These are phyloP conservation scores for Macrosiphum euphorbiae DNA, from an alignment of 2,888 invertebrate species.

Conservation along the genomic window DNA sequence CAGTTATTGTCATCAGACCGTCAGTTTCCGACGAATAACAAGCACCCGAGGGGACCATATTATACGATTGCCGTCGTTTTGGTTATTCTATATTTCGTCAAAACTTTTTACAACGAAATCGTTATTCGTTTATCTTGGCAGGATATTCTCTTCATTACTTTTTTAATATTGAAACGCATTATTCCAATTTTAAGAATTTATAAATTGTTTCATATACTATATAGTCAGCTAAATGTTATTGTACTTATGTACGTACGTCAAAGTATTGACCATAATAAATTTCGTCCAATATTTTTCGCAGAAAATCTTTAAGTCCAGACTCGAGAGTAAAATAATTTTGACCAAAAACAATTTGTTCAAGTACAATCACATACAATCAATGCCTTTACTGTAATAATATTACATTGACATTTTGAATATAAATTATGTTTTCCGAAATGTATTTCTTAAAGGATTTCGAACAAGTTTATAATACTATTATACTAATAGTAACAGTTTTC, in stretches of 20 bases:
- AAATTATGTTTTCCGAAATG: not conserved
- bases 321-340: not conserved
- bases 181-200: not conserved
- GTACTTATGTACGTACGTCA: no score
- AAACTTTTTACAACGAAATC: not conserved
- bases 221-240: no score
- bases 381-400: not conserved
- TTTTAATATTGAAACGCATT: not conserved
- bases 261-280: not conserved
- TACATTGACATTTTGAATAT: not conserved
- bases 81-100: not conserved
- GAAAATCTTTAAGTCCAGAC: not conserved
- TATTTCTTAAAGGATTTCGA: not conserved
- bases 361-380: not conserved
- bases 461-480: no score
- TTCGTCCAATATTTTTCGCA: not conserved
- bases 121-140: not conserved
- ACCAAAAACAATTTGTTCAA: not conserved
- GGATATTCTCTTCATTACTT: not conserved
- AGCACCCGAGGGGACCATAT: not conserved
- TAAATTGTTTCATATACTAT: no score
- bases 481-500: no score
- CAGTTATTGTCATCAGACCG: not conserved
- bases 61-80: not conserved
- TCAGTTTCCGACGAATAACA: not conserved